A percentile compares a stretch with the other conserved stretches of the same genome.
Conservation (phyloP, 2,113 vertebrate genomes). For the Rana temporaria region DNA sequence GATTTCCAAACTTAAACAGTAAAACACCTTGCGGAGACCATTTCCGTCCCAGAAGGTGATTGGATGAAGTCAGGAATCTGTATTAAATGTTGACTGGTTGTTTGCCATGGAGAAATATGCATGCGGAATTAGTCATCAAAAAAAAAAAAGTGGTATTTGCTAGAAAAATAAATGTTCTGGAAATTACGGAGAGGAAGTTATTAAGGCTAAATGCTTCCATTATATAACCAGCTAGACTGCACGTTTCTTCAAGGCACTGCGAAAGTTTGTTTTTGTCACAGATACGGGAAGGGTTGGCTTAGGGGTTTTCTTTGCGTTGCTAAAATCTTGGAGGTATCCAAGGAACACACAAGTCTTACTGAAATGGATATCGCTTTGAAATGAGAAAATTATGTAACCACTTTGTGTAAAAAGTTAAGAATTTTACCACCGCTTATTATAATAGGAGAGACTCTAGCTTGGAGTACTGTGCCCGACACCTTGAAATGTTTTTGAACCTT, state of each 20-base stretch:
- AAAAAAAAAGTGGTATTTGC: background rate
- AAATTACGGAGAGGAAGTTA: constrained; percentile 23
- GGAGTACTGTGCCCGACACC: too few species aligned
- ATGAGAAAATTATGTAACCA: too few species aligned
- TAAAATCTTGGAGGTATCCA: background rate
- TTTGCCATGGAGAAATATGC: background rate
- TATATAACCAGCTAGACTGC: background rate
- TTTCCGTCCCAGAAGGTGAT: background rate
- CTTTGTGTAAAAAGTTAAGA: too few species aligned
- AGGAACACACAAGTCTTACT: too few species aligned
- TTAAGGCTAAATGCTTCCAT: constrained; percentile 32
- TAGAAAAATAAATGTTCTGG: constrained; percentile 11
- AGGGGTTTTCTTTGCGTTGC: background rate
- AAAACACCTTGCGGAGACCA: background rate
- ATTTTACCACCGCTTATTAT: too few species aligned
- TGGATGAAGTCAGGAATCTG: too few species aligned
- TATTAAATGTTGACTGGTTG: too few species aligned
- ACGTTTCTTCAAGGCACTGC: background rate
- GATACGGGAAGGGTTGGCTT: background rate
- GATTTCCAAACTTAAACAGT: background rate
- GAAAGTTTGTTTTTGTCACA: background rate
- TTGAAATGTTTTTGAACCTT: too few species aligned
- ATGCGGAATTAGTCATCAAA: background rate
- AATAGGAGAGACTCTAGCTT: too few species aligned
- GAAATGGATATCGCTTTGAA: too few species aligned